Base-by-base conservation (phyloP, 2,113 vertebrate genomes). In the Oreochromis tanganicae region DNA sequence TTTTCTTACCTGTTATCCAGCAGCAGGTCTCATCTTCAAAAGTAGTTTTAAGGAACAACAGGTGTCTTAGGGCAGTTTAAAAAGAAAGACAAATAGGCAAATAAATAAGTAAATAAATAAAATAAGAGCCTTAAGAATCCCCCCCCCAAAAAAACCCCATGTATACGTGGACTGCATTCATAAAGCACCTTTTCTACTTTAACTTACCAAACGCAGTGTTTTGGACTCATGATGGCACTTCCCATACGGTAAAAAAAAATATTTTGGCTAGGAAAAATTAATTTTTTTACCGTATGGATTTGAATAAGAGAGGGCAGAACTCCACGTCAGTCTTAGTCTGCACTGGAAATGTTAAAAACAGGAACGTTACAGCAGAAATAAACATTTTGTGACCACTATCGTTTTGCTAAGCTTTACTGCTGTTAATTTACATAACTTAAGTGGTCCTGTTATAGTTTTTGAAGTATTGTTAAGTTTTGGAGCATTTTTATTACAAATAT, bases 351-450 rank as follows among this genome's bases (percentile, higher is more conserved):
- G 13, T 48, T 48, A 14, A 48, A 48, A 48, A 4, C 6, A 5
- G 3, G 14, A 50, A 50, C 48, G 16, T 50, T 50, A 17, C 48
- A 50, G 48, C 6, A 19, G 48, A 19, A 50, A 19, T 12, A 50
- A 50, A 8, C 16, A 19, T 17, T 16, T 46, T 16, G 13, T 46
- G 68, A 1, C 34, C 41, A 3, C 63, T 41, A 14, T 14, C 4
- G 24, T 2, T 46, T 5, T 48, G 43, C 71, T 75, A 29, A 29
- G 11, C 68, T 17, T 27, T 16, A 16, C 38, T 2, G 0, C n/a
- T 9, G 21, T 0, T 46, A 27, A 46, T 46, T 46, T 16, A 27
- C 21, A 2, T 17, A 17, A 0, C 68, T 27, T 24, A 16, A 73
- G 38, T 16, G 5, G 50, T 1, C 38, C 8, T 14, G 7, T 71